Evolutionary conservation across 30 jellyfish, hydroid and myxozoan species (phyloP).

Genomic region (Turritopsis dohrnii): DNA sequence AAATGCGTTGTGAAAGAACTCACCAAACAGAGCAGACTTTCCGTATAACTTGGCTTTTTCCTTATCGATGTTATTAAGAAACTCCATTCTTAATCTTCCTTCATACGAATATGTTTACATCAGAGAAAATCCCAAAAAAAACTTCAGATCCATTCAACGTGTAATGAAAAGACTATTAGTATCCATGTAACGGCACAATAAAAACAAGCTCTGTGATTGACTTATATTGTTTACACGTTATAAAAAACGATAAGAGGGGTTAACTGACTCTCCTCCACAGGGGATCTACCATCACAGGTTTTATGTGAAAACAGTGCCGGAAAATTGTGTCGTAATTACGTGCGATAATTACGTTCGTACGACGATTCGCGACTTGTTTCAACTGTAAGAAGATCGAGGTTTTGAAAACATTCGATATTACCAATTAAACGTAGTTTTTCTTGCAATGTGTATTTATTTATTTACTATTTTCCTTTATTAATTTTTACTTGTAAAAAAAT

Average conservation of each 20-base stretch:
- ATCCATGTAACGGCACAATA: not conserved
- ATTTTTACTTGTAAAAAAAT: no score
- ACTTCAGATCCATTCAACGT: not conserved
- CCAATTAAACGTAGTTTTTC: no score
- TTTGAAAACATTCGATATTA: no score
- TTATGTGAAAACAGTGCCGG: no score
- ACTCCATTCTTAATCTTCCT: not conserved
- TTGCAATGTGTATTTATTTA: no score
- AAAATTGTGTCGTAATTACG: no score
- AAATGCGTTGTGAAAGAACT: no score
- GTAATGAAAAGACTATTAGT: not conserved
- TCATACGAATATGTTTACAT: not conserved
- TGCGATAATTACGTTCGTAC: no score
- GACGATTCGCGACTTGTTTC: no score
- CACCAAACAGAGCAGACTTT: not conserved
- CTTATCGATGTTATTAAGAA: not conserved
- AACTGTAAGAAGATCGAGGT: no score
- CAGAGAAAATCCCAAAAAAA: not conserved
- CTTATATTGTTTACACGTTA: not conserved
- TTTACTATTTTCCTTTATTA: no score
- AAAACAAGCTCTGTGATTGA: not conserved
- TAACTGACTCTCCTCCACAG: not conserved
- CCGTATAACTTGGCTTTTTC: not conserved
- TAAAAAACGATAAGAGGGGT: not conserved
- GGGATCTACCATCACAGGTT: not conserved